Percentiles rank a stretch among this genome's conserved stretches.
Conservation (phyloP, 1,140 invertebrate genomes). For the Maconellicoccus hirsutus region DNA sequence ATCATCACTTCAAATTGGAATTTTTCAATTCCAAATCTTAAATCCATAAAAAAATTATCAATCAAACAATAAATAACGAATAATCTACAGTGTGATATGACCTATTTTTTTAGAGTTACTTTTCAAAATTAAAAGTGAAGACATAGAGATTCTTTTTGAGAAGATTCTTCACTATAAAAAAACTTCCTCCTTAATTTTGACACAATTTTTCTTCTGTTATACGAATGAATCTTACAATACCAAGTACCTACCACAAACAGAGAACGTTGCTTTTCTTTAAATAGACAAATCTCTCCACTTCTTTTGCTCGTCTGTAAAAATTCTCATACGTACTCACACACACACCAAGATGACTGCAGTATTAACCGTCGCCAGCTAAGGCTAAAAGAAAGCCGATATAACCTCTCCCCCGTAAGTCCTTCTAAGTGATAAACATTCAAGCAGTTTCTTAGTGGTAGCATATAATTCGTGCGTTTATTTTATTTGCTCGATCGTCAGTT, state of each 20-base stretch:
- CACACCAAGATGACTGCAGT: not conserved
- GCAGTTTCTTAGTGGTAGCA: not conserved
- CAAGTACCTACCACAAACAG: not conserved
- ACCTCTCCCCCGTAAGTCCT: not conserved
- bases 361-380: conserved; percentile 8
- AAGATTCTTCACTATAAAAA: too few species aligned
- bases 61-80: too few species aligned
- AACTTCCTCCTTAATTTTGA: not conserved
- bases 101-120: too few species aligned
- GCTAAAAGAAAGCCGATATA: conserved; percentile 21
- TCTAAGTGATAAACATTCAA: not conserved
- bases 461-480: conserved; percentile 4
- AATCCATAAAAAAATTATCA: too few species aligned
- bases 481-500: not conserved
- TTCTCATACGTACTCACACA: not conserved
- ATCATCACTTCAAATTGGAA: too few species aligned
- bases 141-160: too few species aligned
- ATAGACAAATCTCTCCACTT: conserved; percentile 1
- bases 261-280: conserved; percentile 11
- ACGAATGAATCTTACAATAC: too few species aligned
- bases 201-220: not conserved
- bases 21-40: too few species aligned
- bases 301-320: not conserved
- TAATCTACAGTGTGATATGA: too few species aligned
- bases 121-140: too few species aligned